A percentile compares a stretch with the other conserved stretches of the same genome.
Evolutionary conservation across 2,888 invertebrate species (phyloP).

Genomic region (Caenorhabditis sinica): DNA sequence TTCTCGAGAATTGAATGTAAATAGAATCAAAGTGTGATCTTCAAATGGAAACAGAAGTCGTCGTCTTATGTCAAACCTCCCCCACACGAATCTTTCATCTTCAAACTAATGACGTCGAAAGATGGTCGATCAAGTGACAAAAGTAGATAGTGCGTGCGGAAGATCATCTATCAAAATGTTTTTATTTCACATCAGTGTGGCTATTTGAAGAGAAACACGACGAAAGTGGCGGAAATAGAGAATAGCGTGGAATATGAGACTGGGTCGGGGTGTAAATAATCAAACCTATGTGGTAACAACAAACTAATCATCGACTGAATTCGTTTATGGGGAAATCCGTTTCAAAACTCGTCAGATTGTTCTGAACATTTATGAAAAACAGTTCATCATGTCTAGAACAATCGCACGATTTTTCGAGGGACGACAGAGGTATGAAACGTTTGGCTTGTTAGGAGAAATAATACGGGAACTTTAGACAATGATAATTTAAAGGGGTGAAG

Average conservation of each 20-base stretch:
- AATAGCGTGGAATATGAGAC: not conserved
- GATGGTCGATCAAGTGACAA: constrained; percentile 56
- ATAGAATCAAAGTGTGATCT: constrained; percentile 18
- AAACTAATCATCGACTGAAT: constrained; percentile 23
- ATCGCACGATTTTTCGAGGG: constrained; percentile 1
- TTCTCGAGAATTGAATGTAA: not conserved
- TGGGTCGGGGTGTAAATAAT: constrained; percentile 9
- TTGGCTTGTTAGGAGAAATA: constrained; percentile 19
- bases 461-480: not conserved
- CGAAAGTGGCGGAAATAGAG: not conserved
- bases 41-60: constrained; percentile 3
- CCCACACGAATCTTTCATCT: constrained; percentile 52
- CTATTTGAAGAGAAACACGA: constrained; percentile 17
- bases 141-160: constrained; percentile 13
- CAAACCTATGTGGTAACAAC: constrained; percentile 40
- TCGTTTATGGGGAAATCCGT: not conserved
- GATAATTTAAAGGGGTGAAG: not conserved
- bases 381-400: not conserved
- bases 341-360: not conserved
- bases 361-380: not conserved
- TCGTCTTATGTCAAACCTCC: constrained; percentile 1
- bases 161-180: constrained; percentile 50
- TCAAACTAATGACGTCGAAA: constrained; percentile 61
- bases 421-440: constrained; percentile 36
- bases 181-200: constrained; percentile 36